phyloP scores from a whole-genome alignment of 2,113 vertebrate species.

The Talpa occidentalis region DNA sequence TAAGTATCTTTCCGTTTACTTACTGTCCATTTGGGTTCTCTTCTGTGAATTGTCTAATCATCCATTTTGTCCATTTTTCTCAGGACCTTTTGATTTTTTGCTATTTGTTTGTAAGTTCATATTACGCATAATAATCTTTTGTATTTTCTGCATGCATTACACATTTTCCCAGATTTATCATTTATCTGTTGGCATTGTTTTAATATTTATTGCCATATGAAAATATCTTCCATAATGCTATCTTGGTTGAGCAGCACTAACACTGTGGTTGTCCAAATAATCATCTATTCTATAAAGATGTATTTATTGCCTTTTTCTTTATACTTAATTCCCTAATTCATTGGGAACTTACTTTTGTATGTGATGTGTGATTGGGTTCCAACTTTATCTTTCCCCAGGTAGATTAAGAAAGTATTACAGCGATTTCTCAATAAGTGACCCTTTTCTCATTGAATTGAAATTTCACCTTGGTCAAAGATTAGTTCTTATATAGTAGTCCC shows the following conservation, averaged over 20 bases:
- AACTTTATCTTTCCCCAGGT: neutral
- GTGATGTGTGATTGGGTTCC: neutral
- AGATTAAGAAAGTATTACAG: neutral
- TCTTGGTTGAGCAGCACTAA: neutral
- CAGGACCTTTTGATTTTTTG: neutral
- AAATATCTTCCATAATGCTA: neutral
- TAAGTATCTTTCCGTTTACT: neutral
- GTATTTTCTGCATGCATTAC: neutral
- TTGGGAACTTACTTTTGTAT: neutral
- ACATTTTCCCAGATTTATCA: neutral
- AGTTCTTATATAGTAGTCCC: neutral
- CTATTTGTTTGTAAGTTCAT: neutral
- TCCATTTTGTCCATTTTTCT: neutral
- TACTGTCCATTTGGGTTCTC: neutral
- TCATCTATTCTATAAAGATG: neutral
- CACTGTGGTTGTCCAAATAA: neutral
- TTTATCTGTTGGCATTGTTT: neutral
- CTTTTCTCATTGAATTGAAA: neutral
- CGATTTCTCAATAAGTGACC: neutral
- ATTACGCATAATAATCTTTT: neutral
- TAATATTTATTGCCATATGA: neutral
- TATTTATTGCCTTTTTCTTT: neutral
- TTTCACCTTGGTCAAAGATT: conserved; percentile 16
- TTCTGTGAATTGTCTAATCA: too few species aligned
- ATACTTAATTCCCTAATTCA: neutral